Percentiles rank a stretch among this genome's conserved stretches.
Conservation (phyloP, 64 coral and sea anemone species). For the Orbicella faveolata region DNA sequence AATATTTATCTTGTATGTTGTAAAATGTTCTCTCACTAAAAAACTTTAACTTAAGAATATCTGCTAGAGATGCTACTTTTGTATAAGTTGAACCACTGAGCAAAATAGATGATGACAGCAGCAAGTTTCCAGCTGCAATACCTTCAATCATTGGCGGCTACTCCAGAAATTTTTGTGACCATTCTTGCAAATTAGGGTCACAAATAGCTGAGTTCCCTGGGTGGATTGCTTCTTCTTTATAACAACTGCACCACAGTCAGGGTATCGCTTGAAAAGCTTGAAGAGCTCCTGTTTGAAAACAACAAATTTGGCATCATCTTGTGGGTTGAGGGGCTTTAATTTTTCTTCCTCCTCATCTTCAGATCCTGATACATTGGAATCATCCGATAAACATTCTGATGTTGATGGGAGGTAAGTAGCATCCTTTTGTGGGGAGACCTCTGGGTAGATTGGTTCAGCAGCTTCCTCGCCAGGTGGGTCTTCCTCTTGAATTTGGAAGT, state of each 20-base stretch:
- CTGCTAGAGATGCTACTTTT: too few species aligned
- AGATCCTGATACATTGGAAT: too few species aligned
- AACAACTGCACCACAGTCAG: constrained; percentile 22
- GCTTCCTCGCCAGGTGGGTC: background rate
- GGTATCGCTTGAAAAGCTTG: constrained; percentile 32
- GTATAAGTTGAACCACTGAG: background rate
- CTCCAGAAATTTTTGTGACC: constrained; percentile 5
- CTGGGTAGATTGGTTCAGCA: background rate
- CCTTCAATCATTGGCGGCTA: constrained; percentile 15
- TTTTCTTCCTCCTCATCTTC: background rate
- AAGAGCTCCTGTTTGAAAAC: constrained; percentile 25
- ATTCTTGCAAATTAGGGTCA: constrained; percentile 24
- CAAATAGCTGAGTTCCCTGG: background rate
- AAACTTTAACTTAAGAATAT: constrained; percentile 21
- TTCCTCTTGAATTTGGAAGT: background rate
- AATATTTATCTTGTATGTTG: constrained; percentile 43
- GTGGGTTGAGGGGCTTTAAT: background rate
- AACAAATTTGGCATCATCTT: constrained; percentile 45
- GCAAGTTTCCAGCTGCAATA: constrained; percentile 53
- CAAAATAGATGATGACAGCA: constrained; percentile 44
- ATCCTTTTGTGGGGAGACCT: background rate
- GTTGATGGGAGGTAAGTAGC: too few species aligned
- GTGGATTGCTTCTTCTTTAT: background rate
- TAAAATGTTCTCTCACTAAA: constrained; percentile 60
- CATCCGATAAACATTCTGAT: too few species aligned